A percentile compares a stretch with the other conserved stretches of the same genome.
These are phyloP conservation scores for Homarus americanus DNA, from an alignment of 1,140 invertebrate species.

Conservation along the genomic window DNA sequence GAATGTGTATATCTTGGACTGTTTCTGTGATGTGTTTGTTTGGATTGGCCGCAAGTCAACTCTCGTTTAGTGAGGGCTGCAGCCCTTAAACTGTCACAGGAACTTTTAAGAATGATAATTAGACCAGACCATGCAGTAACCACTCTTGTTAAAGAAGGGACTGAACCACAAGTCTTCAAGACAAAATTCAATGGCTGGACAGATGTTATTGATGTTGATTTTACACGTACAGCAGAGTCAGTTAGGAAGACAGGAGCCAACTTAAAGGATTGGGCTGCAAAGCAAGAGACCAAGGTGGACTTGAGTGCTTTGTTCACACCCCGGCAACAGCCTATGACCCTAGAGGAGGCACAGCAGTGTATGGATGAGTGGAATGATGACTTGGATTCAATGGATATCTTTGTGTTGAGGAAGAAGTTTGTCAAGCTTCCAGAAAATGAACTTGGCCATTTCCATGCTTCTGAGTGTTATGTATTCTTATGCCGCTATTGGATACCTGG, in stretches of 20 bases:
- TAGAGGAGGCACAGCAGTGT: conserved; percentile 91
- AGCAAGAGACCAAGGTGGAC: conserved; percentile 91
- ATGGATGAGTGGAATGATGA: conserved; percentile 97
- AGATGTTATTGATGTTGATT: conserved; percentile 99
- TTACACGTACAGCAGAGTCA: conserved; percentile 98
- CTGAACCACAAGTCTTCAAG: conserved; percentile 93
- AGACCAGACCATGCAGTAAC: conserved; percentile 93
- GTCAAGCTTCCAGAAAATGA: conserved; percentile 96
- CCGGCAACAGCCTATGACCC: conserved; percentile 91
- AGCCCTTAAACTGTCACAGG: conserved; percentile 96
- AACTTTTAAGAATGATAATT: conserved; percentile 94
- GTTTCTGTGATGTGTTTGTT: conserved; percentile 97
- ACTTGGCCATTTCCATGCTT: conserved; percentile 93
- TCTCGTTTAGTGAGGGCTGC: conserved; percentile 93
- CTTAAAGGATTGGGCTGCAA: conserved; percentile 93
- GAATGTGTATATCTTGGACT: conserved; percentile 98
- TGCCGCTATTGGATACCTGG: conserved; percentile 94
- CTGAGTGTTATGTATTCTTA: conserved; percentile 98
- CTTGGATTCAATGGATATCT: conserved; percentile 97
- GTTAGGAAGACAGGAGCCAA: conserved; percentile 97
- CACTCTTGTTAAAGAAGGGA: conserved; percentile 85
- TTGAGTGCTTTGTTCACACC: conserved; percentile 97
- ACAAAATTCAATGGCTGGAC: conserved; percentile 99
- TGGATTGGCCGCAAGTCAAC: conserved; percentile 99
- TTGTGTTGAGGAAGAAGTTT: conserved; percentile 99